Evolutionary conservation across 2,113 vertebrate species (phyloP), one percentile per base, ranked within the genome.

Genomic region (Channa maculata): DNA sequence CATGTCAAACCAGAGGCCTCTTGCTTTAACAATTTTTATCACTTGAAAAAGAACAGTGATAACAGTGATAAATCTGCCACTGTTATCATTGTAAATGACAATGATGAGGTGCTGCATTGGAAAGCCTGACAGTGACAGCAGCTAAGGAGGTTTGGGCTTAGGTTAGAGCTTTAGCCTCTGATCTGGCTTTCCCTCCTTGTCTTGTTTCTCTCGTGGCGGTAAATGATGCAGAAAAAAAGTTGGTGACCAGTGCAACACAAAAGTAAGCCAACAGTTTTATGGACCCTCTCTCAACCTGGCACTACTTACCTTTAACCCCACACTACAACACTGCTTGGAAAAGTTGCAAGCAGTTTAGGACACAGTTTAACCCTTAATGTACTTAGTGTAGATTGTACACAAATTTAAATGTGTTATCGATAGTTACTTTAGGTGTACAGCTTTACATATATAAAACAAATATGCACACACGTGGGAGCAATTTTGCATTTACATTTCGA

Each of bases 181-280:
- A 90, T 82, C 76, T 58, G 13, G 46, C 38, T 62, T 65, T 65
- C 33, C 52, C 57, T 70, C 51, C 34, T 1, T 43, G 65, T 59
- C 37, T 54, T 39, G 34, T 43, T 55, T 59, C 46, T 50, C 24
- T 24, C 24, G 24, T 24, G 11, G 79, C 58, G 83, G 66, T 79
- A 63, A 75, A 7, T 68, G 51, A 48, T 3, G 8, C 39, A 82
- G 57, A 69, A 33, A 58, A 24, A 59, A 81, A 58, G 58, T 57
- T 57, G 65, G 72, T 86, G 77, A 75, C 66, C 61, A 55, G 41
- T 64, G 70, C 46, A 46, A 70, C 15, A 59, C 57, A 66, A 83
- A 85, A 24, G 24, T 24, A 58, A 77, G 86, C 84, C 90, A 92
- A 90, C 74, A 81, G 39, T 66, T 55, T 85, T 79, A 71, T 75